Base-by-base conservation (phyloP, 2,113 vertebrate genomes). In the Microtus richardsoni region DNA sequence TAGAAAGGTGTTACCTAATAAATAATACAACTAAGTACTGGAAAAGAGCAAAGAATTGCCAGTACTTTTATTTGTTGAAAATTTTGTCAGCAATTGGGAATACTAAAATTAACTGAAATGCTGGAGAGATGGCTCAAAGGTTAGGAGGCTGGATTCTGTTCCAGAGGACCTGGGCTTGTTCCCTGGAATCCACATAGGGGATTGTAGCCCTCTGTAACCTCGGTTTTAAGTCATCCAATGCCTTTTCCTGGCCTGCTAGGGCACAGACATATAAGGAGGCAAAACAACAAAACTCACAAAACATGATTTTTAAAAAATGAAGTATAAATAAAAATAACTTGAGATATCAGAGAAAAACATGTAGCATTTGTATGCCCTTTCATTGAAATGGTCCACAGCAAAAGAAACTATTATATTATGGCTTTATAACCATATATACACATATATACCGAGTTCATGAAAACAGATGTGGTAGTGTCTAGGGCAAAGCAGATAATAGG, bases 21-120 rank as follows among this genome's bases (percentile, higher is more conserved):
- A 21, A 96, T 91, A 58, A 79, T 75, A 92, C 9, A 95, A 83
- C 94, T 97, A 7, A 96, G 73, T 92, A 93, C 71, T 7, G 19
- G 2, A 90, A 83, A 95, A 96, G 12, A 89, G 2, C 0, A 91
- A 82, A 89, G 30, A 89, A 83, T 64, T 92, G 41, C 83, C n/a
- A 95, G 8, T 79, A 66, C 36, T 74, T 68, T 49, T 44, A 91
- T 95, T 93, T 33, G 41, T 96, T 39, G 87, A 0, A 91, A 79
- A 82, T 87, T 30, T 95, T 78, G 83, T 95, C 82, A 95, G 9
- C 93, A n/a, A 82, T 93, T 47, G 24, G 22, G 96, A 96, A 88
- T 95, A 89, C 62, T 91, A 97, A 96, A 95, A 95, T 83, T 71
- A 84, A 64, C 26, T 64, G 58, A 44, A 26, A 8, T 26, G 8